A percentile compares a stretch with the other conserved stretches of the same genome.
phyloP scores from a whole-genome alignment of 2,113 vertebrate genomes.

The Peromyscus leucopus region DNA sequence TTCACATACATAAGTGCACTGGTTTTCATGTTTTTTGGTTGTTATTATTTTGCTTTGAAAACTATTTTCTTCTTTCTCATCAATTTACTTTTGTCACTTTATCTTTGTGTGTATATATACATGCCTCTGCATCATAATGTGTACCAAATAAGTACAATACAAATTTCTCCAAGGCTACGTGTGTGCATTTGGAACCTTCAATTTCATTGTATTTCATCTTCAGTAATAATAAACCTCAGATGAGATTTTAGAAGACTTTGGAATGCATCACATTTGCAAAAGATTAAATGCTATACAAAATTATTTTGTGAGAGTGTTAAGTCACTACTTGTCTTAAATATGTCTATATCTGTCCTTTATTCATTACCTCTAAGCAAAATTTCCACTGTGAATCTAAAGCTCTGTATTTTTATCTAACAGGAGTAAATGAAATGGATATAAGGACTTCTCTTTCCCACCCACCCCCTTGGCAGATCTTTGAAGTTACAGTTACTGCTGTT shows the following conservation, averaged over 20 bases:
- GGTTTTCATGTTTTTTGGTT: not conserved
- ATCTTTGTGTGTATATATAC: not conserved
- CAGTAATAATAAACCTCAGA: not conserved
- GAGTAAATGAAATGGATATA: not conserved
- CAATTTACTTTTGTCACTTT: not conserved
- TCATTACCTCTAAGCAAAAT: not conserved
- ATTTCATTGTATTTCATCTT: not conserved
- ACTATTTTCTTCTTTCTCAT: conserved; percentile 51
- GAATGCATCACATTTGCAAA: conserved; percentile 28
- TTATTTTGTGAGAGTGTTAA: not conserved
- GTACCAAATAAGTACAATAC: not conserved
- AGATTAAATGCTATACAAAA: not conserved
- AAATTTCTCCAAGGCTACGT: not conserved
- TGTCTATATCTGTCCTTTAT: not conserved
- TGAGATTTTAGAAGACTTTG: not conserved
- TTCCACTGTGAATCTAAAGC: not conserved
- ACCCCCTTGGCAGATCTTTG: not conserved
- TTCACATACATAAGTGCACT: conserved; percentile 39
- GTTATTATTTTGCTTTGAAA: not conserved
- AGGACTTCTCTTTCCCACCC: not conserved
- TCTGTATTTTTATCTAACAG: not conserved
- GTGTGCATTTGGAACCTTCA: not conserved
- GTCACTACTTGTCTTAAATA: not conserved
- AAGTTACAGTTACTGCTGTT: not conserved
- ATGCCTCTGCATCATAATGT: not conserved